Conservation (phyloP, 1,140 invertebrate genomes). For the Hydropsyche tenuis region DNA sequence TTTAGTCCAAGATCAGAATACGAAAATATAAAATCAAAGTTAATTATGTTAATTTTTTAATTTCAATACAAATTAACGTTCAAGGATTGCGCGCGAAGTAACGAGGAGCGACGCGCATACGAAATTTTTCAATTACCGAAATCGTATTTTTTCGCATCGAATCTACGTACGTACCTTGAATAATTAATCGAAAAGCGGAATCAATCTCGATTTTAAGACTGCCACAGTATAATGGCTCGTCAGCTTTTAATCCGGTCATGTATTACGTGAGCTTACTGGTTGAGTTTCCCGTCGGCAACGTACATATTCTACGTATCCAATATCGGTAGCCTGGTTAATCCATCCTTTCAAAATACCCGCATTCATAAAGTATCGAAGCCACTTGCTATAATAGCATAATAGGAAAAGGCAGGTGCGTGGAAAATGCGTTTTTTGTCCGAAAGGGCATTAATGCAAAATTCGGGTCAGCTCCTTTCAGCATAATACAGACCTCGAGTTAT, state of each 20-base stretch:
- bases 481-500: too few species aligned
- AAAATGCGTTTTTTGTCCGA: not conserved
- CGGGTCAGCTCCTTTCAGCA: too few species aligned
- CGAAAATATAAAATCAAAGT: too few species aligned
- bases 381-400: not conserved
- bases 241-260: conserved; percentile 19
- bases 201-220: conserved; percentile 24
- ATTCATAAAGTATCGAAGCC: not conserved
- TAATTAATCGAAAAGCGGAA: not conserved
- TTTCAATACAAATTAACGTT: too few species aligned
- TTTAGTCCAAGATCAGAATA: too few species aligned
- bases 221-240: not conserved
- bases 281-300: not conserved
- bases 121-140: too few species aligned
- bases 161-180: too few species aligned
- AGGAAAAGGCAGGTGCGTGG: not conserved
- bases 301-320: not conserved
- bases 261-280: conserved; percentile 23
- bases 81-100: too few species aligned
- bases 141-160: too few species aligned
- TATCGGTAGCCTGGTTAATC: not conserved
- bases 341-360: not conserved
- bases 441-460: not conserved
- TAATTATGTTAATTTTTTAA: too few species aligned
- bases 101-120: too few species aligned